phyloP scores from a whole-genome alignment of 2,797 vertebrate species.

The Cyprinodon diabolis region DNA sequence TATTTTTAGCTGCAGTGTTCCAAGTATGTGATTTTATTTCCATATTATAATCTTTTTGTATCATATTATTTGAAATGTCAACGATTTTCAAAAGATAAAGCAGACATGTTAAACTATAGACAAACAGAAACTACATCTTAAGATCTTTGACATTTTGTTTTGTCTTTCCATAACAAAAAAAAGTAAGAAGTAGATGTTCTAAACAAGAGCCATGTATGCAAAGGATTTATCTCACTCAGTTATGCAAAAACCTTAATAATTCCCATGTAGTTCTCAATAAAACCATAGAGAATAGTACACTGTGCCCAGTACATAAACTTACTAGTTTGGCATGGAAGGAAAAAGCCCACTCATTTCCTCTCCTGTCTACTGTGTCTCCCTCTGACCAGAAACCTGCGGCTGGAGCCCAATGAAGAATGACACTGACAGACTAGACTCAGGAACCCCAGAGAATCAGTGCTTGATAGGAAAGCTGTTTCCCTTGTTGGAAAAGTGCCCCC shows the following conservation, averaged over 20 bases:
- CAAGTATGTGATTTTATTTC: background rate
- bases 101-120: background rate
- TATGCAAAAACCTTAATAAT: constrained; percentile 32
- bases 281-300: constrained; percentile 44
- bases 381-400: constrained; percentile 61
- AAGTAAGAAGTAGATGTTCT: background rate
- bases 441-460: constrained; percentile 55
- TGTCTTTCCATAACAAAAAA: constrained; percentile 14
- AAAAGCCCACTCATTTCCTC: constrained; percentile 65
- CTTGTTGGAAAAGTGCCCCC: background rate
- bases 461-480: constrained; percentile 75
- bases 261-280: constrained; percentile 42
- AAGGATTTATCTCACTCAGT: constrained; percentile 8
- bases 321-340: constrained; percentile 52
- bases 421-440: constrained; percentile 49
- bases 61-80: background rate
- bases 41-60: background rate
- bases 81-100: background rate
- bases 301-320: constrained; percentile 25
- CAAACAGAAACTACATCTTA: constrained; percentile 1
- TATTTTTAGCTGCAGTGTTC: background rate
- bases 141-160: background rate
- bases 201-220: background rate
- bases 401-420: constrained; percentile 64
- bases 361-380: constrained; percentile 42